Evolutionary conservation across 2,113 vertebrate genomes (phyloP), one percentile per base, ranked within the genome.

Genomic region (Vimba vimba): DNA sequence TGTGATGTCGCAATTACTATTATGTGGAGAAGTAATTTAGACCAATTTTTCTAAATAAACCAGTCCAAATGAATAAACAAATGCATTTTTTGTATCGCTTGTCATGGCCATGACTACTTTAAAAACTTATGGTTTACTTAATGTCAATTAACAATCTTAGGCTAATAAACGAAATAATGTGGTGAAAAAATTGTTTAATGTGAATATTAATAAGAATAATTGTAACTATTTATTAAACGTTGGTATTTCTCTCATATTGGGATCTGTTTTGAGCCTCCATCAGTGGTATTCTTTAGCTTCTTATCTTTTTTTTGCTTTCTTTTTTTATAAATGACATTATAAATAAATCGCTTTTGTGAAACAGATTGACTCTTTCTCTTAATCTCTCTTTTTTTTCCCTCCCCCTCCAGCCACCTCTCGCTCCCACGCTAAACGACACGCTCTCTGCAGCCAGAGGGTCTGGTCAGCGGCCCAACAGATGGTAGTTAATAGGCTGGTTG

Each of bases 401-500:
- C 52, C 74, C 88, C 75, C 64, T 79, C 83, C 27, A 45, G 27
- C 84, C 79, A n/a, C 57, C 33, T 68, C 75, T 25, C 81, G 23
- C n/a, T 69, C 79, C 68, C 25, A 78, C 62, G 82, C 85, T 69
- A 69, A 87, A 68, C 47, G 19, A 19, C 64, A 45, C 27, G n/a
- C 75, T 66, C 59, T 27, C 52, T 85, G 62, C 30, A 79, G 83
- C 39, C 82, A 43, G 79, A 82, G 74, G 66, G 83, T 75, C 64
- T 66, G 79, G 78, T 86, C 62, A 59, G 9, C 43, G 25, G 60
- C 36, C 60, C 50, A 79, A 64, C 87, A 85, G 81, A 88, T 85
- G 82, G 75, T 59, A 78, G 88, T 90, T 88, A 87, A 91, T 85
- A 85, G 52, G 89, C 79, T 43, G 33, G 75, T 80, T 55, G 84